Conservation (phyloP, 2,888 invertebrate genomes). For the Campoletis raptor region DNA sequence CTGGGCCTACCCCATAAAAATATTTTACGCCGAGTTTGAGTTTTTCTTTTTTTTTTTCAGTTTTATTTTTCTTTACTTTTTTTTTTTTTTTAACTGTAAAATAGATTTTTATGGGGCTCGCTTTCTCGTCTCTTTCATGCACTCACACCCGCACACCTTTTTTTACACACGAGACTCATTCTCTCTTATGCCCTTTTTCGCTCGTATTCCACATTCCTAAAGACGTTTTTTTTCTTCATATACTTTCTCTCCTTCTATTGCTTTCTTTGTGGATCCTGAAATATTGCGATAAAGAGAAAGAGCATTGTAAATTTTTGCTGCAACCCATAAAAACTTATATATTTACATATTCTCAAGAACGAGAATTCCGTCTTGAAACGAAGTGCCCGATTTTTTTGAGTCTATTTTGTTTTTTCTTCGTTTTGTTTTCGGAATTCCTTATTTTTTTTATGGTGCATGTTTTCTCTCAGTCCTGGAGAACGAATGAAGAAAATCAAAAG, state of each 20-base stretch:
- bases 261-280: conserved; percentile 19
- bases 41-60: conserved; percentile 33
- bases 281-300: conserved; percentile 9
- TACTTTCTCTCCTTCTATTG: conserved; percentile 1
- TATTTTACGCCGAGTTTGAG: conserved; percentile 61
- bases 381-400: neutral
- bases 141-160: conserved; percentile 7
- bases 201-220: conserved; percentile 40
- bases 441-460: neutral
- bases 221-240: conserved; percentile 2
- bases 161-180: conserved; percentile 21
- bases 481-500: neutral
- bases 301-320: conserved; percentile 20
- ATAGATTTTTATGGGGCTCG: conserved; percentile 64
- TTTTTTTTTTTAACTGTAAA: conserved; percentile 52
- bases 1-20: conserved; percentile 61
- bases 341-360: neutral
- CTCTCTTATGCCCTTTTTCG: conserved; percentile 16
- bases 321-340: conserved; percentile 27
- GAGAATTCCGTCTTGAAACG: neutral
- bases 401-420: neutral
- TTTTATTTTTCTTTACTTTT: conserved; percentile 34
- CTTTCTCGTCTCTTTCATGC: conserved; percentile 50
- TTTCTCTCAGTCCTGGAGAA: neutral
- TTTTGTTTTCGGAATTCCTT: neutral